Evolutionary conservation across 2,888 invertebrate species (phyloP).

Genomic region (Hymenopus coronatus): DNA sequence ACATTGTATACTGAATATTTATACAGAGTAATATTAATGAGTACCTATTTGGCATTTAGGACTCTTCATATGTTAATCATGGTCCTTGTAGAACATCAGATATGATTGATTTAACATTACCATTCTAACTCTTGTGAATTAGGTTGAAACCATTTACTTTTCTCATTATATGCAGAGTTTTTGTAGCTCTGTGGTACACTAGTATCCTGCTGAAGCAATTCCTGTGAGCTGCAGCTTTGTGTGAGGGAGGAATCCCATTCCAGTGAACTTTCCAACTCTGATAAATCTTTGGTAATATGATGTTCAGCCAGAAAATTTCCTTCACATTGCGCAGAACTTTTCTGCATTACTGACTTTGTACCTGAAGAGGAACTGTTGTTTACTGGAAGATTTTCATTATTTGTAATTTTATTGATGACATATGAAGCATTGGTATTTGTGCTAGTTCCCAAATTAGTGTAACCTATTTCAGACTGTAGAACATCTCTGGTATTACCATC

Average conservation of each 20-base stretch:
- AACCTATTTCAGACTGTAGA: not conserved
- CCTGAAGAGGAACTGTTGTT: not conserved
- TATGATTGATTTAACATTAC: not conserved
- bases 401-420: not conserved
- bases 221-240: not conserved
- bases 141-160: not conserved
- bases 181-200: not conserved
- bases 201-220: not conserved
- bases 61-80: too few relatives aligned
- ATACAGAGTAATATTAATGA: too few relatives aligned
- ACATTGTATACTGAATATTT: too few relatives aligned
- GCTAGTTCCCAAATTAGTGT: not conserved
- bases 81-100: too few relatives aligned
- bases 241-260: not conserved
- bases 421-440: not conserved
- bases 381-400: not conserved
- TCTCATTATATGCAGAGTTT: not conserved
- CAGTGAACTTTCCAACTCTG: not conserved
- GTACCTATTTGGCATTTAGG: too few relatives aligned
- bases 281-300: not conserved
- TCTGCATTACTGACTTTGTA: too few relatives aligned
- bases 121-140: not conserved
- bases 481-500: not conserved
- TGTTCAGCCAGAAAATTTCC: not conserved
- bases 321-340: not conserved